phyloP scores from a whole-genome alignment of 2,113 vertebrate species.

The Carlito syrichta region DNA sequence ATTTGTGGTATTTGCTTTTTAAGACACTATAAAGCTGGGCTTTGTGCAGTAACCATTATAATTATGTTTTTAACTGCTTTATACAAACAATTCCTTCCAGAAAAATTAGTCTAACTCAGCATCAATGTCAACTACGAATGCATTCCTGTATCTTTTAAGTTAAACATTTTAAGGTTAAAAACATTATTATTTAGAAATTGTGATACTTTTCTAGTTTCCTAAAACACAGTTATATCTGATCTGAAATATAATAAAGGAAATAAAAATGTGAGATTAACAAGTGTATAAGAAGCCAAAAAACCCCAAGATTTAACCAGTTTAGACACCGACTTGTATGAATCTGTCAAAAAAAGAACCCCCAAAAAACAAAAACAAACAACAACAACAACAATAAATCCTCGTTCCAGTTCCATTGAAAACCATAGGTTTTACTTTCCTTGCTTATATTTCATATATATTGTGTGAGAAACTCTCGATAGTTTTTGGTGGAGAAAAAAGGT shows the following conservation, averaged over 20 bases:
- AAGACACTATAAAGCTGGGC: conserved; percentile 77
- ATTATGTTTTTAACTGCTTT: conserved; percentile 68
- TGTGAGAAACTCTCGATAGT: neutral
- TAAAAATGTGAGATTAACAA: conserved; percentile 27
- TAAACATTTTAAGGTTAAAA: conserved; percentile 44
- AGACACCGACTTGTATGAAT: neutral
- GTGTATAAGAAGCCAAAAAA: neutral
- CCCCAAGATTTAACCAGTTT: neutral
- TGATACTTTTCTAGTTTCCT: neutral
- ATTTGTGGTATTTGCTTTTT: conserved; percentile 85
- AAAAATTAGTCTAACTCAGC: conserved; percentile 70
- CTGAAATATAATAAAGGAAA: conserved; percentile 19
- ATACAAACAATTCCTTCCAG: conserved; percentile 72
- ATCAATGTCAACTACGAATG: conserved; percentile 58
- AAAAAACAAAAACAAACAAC: too few relatives aligned
- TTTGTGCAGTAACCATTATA: conserved; percentile 77
- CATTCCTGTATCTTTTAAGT: conserved; percentile 1
- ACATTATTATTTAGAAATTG: neutral
- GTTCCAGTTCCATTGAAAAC: neutral
- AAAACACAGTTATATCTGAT: neutral
- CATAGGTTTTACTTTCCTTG: neutral
- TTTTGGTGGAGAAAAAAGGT: neutral
- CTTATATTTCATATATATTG: neutral
- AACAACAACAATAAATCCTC: neutral
- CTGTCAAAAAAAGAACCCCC: neutral